phyloP scores from a whole-genome alignment of 2,797 vertebrate genomes.

The Eremophila alpestris region DNA sequence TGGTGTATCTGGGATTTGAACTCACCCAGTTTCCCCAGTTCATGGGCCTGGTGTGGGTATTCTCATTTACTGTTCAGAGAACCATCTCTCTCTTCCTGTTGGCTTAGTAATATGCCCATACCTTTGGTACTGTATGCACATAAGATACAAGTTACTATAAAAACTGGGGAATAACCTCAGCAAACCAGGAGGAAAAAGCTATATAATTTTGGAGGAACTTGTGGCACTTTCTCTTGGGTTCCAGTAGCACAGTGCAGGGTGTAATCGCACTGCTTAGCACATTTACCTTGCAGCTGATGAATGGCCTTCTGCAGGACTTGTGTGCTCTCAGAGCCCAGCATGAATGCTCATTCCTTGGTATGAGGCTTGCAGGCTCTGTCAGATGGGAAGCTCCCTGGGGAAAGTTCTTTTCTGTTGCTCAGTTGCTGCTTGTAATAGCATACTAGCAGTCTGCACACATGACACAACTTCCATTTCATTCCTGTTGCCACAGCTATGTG shows the following conservation, averaged over 20 bases:
- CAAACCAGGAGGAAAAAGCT: neutral
- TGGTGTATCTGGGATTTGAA: neutral
- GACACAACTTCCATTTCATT: neutral
- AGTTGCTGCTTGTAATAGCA: neutral
- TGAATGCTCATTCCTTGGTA: neutral
- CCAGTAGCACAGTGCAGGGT: neutral
- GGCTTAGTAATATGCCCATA: neutral
- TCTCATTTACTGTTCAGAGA: neutral
- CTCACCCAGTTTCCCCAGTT: neutral
- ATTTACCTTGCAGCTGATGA: neutral
- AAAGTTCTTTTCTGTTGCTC: neutral
- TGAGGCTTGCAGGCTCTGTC: neutral
- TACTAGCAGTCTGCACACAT: neutral
- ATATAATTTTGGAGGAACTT: neutral
- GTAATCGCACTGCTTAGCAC: neutral
- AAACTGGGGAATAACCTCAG: neutral
- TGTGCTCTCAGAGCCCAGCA: neutral
- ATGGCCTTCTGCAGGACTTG: neutral
- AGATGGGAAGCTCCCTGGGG: neutral
- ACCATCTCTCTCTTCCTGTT: neutral
- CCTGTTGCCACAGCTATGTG: constrained; percentile 84
- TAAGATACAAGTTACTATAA: neutral
- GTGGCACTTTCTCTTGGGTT: neutral
- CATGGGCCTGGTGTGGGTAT: neutral
- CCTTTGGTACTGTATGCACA: neutral